These are phyloP conservation scores for Oncorhynchus gorbuscha DNA, from an alignment of 2,113 vertebrate genomes.

Conservation along the genomic window DNA sequence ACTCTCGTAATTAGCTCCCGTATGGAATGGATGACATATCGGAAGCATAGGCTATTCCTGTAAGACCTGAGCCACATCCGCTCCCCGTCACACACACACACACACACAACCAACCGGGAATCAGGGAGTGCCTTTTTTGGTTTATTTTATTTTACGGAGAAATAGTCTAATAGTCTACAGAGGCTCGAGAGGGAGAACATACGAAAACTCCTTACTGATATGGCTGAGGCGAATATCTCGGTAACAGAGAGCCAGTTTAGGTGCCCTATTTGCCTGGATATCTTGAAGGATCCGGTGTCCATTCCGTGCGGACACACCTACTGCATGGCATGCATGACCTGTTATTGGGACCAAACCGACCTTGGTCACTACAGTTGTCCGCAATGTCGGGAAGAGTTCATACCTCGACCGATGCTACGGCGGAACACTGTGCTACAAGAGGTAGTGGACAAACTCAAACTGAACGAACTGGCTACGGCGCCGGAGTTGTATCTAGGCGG, in stretches of 20 bases:
- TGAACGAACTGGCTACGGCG: slow-evolving; percentile 28
- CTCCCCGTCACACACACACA: slow-evolving; percentile 25
- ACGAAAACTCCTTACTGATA: slow-evolving; percentile 17
- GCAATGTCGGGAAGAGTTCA: slow-evolving; percentile 65
- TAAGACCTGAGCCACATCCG: neutral
- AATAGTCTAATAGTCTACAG: neutral
- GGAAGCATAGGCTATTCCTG: slow-evolving; percentile 25
- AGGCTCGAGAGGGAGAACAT: neutral
- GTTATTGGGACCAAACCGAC: slow-evolving; percentile 67
- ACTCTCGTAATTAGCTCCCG: neutral
- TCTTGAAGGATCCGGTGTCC: slow-evolving; percentile 68
- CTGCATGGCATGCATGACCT: slow-evolving; percentile 69
- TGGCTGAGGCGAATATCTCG: slow-evolving; percentile 69
- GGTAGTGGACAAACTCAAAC: slow-evolving; percentile 62
- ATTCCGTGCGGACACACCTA: slow-evolving; percentile 75
- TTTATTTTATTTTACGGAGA: too few species aligned
- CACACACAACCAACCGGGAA: too few species aligned
- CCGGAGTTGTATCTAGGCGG: slow-evolving; percentile 51
- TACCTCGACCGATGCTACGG: slow-evolving; percentile 67
- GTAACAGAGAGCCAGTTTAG: slow-evolving; percentile 70
- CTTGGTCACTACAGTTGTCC: slow-evolving; percentile 58
- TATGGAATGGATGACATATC: slow-evolving; percentile 12
- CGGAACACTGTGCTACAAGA: slow-evolving; percentile 71
- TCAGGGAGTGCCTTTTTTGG: too few species aligned
- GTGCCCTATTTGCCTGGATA: slow-evolving; percentile 71